Percentiles rank a stretch among this genome's conserved stretches.
These are phyloP conservation scores for Serranus cabrilla DNA, from an alignment of 2,797 vertebrate genomes.

Conservation along the genomic window DNA sequence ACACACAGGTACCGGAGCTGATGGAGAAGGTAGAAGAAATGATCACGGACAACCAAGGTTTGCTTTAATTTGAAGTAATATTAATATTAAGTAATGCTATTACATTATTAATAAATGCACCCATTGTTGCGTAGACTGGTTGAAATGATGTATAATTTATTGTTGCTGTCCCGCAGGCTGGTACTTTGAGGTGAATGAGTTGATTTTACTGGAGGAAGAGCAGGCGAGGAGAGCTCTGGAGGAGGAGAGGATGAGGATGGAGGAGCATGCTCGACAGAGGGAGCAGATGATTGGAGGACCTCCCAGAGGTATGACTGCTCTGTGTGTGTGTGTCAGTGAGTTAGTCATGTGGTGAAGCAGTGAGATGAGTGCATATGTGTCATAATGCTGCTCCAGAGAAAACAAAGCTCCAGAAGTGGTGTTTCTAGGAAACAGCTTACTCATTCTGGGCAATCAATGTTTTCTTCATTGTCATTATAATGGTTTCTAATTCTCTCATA, in stretches of 20 bases:
- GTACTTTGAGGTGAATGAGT: slow-evolving; percentile 86
- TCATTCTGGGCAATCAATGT: slow-evolving; percentile 28
- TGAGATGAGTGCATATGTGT: slow-evolving; percentile 7
- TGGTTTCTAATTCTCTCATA: neutral
- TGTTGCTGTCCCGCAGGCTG: slow-evolving; percentile 68
- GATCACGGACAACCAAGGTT: slow-evolving; percentile 86
- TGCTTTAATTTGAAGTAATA: neutral
- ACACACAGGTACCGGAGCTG: slow-evolving; percentile 84
- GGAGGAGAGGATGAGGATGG: slow-evolving; percentile 82
- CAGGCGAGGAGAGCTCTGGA: slow-evolving; percentile 80
- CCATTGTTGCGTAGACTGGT: neutral
- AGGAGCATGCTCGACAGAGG: slow-evolving; percentile 79
- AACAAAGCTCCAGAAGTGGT: slow-evolving; percentile 11
- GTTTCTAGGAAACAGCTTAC: slow-evolving; percentile 32
- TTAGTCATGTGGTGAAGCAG: slow-evolving; percentile 20
- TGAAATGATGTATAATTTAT: slow-evolving; percentile 7
- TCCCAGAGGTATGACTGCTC: slow-evolving; percentile 79
- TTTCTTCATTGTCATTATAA: neutral
- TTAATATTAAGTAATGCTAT: neutral
- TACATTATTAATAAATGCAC: neutral
- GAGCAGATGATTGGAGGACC: slow-evolving; percentile 86
- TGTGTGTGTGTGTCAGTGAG: slow-evolving; percentile 1
- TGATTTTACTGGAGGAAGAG: slow-evolving; percentile 81
- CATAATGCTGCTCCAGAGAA: slow-evolving; percentile 19
- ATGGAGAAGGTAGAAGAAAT: slow-evolving; percentile 87